These are phyloP conservation scores for Nothoprocta pentlandii DNA, from an alignment of 2,113 vertebrate species.

Conservation along the genomic window DNA sequence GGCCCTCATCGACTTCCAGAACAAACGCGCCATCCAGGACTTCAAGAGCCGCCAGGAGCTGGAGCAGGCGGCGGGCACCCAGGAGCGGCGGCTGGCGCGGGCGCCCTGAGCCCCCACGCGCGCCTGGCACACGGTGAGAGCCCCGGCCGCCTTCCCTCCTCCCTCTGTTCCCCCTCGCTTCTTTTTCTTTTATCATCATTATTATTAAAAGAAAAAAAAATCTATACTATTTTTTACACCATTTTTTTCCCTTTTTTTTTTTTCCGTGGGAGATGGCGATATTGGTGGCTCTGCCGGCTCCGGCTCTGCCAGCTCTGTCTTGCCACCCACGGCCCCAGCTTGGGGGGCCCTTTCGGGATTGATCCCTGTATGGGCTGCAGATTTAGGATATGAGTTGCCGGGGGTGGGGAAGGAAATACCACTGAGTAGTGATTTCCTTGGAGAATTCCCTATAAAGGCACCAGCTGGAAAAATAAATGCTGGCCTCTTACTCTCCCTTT, in stretches of 20 bases:
- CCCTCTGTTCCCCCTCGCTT: no score
- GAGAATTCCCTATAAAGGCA: not conserved
- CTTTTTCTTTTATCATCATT: no score
- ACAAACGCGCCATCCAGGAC: slow-evolving; percentile 91
- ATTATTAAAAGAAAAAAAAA: no score
- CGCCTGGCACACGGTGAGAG: not conserved
- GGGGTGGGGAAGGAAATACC: not conserved
- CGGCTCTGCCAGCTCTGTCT: not conserved
- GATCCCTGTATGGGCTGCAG: not conserved
- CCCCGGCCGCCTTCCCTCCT: no score
- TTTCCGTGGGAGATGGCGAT: no score
- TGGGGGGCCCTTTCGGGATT: not conserved
- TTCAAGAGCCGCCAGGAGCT: slow-evolving; percentile 89
- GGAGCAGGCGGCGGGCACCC: slow-evolving; percentile 81
- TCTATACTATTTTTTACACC: no score
- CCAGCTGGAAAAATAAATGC: not conserved
- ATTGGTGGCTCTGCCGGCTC: no score
- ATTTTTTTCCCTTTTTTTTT: no score
- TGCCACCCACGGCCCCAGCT: not conserved
- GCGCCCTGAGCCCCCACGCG: slow-evolving; percentile 77
- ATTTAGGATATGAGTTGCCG: no score
- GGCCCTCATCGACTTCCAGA: slow-evolving; percentile 97
- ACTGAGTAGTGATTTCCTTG: not conserved
- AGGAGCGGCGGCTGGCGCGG: slow-evolving; percentile 82
- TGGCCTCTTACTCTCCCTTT: not conserved